Base-by-base conservation (phyloP, 2,797 vertebrate genomes). In the Falco naumanni region DNA sequence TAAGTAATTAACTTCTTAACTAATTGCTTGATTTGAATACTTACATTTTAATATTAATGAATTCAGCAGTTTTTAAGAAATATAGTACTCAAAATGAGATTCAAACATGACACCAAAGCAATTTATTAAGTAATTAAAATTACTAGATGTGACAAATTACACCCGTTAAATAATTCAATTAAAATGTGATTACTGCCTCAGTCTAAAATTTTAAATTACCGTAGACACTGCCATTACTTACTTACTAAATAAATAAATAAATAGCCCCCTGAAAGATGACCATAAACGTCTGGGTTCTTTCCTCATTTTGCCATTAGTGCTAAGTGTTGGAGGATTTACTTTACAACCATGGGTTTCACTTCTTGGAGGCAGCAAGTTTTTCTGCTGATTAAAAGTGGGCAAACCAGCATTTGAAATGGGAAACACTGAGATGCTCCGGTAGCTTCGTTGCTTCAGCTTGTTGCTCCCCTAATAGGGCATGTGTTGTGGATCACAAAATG, bases 81-180 rank as follows among this genome's bases (percentile, higher is more conserved):
- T 95, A 80, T 21, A 91, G 31, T 66, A 69, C 65, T 78, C 45
- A 84, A 90, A 94, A 96, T 83, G 69, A 87, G 61, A 92, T 92
- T 95, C 63, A 93, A 92, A 85, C 20, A 63, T 72, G 88, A 79
- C 82, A 95, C 60, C 63, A 87, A 94, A 84, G 84, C 47, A 95
- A 92, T 85, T 96, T 90, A 95, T 95, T 83, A 95, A 90, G 51
- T 60, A 96, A 96, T 96, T 97, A 93, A 92, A 94, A 93, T 91
- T 82, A 63, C 48, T 90, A 78, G 72, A 72, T 94, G 39, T 93
- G 84, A 94, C 68, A 96, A 96, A 95, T 94, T 75, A 26, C 31
- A 82, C 31, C 84, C 77, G 91, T 96, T 68, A 93, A 92, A 87
- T 94, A 89, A 96, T 95, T 96, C 39, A 92, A 96, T 96, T 96